phyloP scores from a whole-genome alignment of 2,797 vertebrate species.

The Chrysolophus pictus region DNA sequence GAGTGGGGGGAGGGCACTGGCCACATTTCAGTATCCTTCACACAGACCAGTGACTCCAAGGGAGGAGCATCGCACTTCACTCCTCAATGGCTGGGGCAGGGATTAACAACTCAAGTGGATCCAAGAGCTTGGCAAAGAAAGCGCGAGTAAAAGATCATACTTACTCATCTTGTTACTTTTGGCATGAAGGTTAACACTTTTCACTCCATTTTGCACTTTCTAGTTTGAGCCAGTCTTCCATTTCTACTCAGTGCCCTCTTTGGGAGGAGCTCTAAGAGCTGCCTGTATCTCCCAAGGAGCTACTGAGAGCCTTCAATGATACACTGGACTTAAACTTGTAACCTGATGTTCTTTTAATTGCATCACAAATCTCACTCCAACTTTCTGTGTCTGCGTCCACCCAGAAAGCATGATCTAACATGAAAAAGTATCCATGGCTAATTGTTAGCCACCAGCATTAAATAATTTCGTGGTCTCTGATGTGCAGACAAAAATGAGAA shows the following conservation, averaged over 20 bases:
- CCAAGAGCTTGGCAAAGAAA: background rate
- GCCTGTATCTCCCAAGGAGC: background rate
- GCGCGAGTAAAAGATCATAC: background rate
- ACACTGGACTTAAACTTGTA: background rate
- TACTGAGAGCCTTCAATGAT: background rate
- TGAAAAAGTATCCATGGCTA: background rate
- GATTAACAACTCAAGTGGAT: background rate
- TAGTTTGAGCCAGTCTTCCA: background rate
- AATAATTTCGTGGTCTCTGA: background rate
- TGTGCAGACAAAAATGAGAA: background rate
- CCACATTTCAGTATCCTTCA: background rate
- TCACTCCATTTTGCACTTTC: background rate
- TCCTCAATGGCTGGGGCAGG: background rate
- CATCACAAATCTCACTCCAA: background rate
- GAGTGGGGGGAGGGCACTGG: background rate
- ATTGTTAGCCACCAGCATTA: background rate
- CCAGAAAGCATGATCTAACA: background rate
- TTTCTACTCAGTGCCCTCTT: background rate
- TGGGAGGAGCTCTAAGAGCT: background rate
- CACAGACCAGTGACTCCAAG: background rate
- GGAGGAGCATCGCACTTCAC: background rate
- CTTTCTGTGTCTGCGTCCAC: background rate
- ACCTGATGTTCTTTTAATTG: background rate
- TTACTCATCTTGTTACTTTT: fast-evolving
- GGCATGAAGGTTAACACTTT: background rate